Evolutionary conservation across 2,797 vertebrate genomes (phyloP), one percentile per base, ranked within the genome.

Genomic region (Mionectes olivaceus): DNA sequence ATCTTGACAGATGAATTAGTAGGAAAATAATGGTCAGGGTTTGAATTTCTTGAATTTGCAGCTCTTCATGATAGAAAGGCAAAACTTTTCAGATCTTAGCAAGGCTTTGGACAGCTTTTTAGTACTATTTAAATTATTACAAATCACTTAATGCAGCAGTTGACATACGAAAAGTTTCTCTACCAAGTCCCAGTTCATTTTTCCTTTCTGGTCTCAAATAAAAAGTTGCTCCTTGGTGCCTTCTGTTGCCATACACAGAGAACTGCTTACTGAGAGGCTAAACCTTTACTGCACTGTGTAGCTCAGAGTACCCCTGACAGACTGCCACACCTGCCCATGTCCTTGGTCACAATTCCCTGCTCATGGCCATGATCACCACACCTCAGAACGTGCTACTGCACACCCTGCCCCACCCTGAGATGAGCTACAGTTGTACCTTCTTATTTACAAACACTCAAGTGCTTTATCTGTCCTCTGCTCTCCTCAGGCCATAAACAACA

Each of bases 331-430:
- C n/a, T 49, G 59, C 22, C 35, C 19, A 4, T 2, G 16, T 47
- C 71, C 67, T 22, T 10, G 39, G 22, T 27, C 49, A 63, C 47
- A 50, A 27, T n/a, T 65, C 37, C 64, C 53, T 57, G 23, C 30
- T 49, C 21, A 11, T 0, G 9, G 21, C 24, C 30, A 22, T 2
- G 11, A 71, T 5, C 37, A 33, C 6, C 5, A 0, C 39, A 37
- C 3, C 43, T 80, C 71, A 55, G 41, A 3, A 19, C 1, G 4
- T 3, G 10, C 27, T 18, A n/a, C 11, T 1, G 0, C 55, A 50
- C 39, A 4, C 41, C 56, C 59, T 33, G 35, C 28, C 39, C 23
- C 53, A n/a, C 25, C 1, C 14, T 9, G 33, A 63, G 27, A 59
- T 27, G 47, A 68, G 25, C 67, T 44, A 10, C n/a, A 61, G 22